Base-by-base conservation (phyloP, 2,888 invertebrate species). In the Axea sp. region DNA sequence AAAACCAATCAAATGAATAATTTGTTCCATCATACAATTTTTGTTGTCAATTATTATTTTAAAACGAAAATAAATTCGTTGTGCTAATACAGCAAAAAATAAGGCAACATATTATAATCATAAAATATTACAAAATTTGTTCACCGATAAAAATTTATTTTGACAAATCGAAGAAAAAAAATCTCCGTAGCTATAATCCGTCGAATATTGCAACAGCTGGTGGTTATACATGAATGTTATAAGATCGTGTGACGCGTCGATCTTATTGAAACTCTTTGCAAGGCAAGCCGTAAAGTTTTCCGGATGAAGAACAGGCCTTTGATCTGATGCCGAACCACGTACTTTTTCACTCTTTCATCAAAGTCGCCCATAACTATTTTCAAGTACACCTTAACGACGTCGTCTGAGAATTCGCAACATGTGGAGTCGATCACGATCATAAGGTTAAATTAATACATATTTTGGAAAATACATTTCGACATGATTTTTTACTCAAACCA, bases 351-450 rank as follows among this genome's bases (percentile, higher is more conserved):
- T 45, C 59, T 12, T 11, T 11, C 62, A 15, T 35, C 65, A 35
- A 65, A 65, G 37, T 37, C 22, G 43, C 43, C 35, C 45, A 41
- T 19, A 62, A 69, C 69, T 71, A 71, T 71, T 71, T 62, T 71
- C 53, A 55, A 65, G 55, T 45, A 47, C n/a, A 24, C 30, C 62
- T 55, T 62, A 55, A 71, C 55, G 62, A 62, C 62, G 28, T 43
- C 39, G 62, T 60, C 69, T 60, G 53, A 53, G 69, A 69, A 69
- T 69, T 69, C 30, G 26, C 45, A 17, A 53, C 69, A 53, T 60
- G 37, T 43, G 53, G 24, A 51, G 60, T 43, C 35, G 22, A 0
- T 17, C 3, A 3, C 35, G 12, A 43, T 28, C 2, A 19, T n/a
- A 33, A 9, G 26, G 43, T 3, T 6, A 19, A 65, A 33, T 43